Percentiles rank a stretch among this genome's conserved stretches.
These are phyloP conservation scores for Morpho achilles DNA, from an alignment of 2,888 invertebrate genomes.

Conservation along the genomic window DNA sequence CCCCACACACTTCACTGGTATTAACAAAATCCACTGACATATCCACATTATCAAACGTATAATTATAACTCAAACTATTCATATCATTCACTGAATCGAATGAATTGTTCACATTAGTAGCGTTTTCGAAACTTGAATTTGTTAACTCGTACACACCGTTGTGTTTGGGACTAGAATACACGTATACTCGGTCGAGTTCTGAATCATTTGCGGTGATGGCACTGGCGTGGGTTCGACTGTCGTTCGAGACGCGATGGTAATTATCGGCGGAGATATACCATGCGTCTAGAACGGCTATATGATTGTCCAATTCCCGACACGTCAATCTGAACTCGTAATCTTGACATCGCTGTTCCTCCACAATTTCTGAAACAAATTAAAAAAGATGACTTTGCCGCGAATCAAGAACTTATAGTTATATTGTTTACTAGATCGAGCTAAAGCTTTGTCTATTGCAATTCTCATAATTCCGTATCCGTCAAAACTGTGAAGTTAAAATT, in stretches of 20 bases:
- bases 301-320: slow-evolving; percentile 81
- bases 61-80: slow-evolving; percentile 38
- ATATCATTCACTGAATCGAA: slow-evolving; percentile 36
- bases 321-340: slow-evolving; percentile 80
- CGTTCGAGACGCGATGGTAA: slow-evolving; percentile 48
- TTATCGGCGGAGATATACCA: slow-evolving; percentile 71
- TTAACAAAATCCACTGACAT: slow-evolving; percentile 52
- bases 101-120: slow-evolving; percentile 28
- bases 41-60: slow-evolving; percentile 43
- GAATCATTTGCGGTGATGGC: slow-evolving; percentile 60
- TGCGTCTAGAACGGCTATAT: slow-evolving; percentile 82
- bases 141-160: slow-evolving; percentile 58
- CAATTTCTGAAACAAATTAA: slow-evolving; percentile 78
- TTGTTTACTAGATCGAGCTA: too few relatives aligned
- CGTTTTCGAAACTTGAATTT: slow-evolving; percentile 52
- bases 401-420: too few relatives aligned
- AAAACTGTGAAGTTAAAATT: too few relatives aligned
- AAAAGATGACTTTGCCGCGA: too few relatives aligned
- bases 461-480: too few relatives aligned
- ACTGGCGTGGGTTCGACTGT: slow-evolving; percentile 35
- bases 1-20: slow-evolving; percentile 53
- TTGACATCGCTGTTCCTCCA: slow-evolving; percentile 81
- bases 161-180: slow-evolving; percentile 71
- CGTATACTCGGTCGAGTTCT: slow-evolving; percentile 59
- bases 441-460: too few relatives aligned